Evolutionary conservation across 2,113 vertebrate species (phyloP).

Genomic region (Promerops cafer): DNA sequence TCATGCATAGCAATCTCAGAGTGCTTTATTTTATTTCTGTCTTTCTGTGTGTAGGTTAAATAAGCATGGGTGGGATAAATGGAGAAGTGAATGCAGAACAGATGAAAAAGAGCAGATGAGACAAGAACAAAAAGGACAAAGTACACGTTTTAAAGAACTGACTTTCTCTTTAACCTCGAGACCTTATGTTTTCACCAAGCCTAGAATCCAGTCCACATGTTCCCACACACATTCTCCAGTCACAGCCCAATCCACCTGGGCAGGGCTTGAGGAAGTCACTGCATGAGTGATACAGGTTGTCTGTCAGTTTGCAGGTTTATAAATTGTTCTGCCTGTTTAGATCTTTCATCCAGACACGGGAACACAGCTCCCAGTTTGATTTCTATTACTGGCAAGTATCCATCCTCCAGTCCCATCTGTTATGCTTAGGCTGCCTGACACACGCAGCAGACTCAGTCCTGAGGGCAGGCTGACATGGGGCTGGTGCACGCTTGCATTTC

Average conservation of each 20-base stretch:
- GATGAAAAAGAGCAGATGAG: not conserved
- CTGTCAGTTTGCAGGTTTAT: not conserved
- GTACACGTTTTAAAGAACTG: not conserved
- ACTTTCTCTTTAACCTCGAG: not conserved
- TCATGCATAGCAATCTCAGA: not conserved
- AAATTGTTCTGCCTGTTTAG: not conserved
- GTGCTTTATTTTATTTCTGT: not conserved
- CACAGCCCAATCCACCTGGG: not conserved
- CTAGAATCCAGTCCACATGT: not conserved
- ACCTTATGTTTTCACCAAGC: not conserved
- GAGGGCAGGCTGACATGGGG: not conserved
- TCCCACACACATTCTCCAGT: not conserved
- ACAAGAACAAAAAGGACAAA: not conserved
- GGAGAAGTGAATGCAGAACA: not conserved
- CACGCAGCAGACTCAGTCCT: not conserved
- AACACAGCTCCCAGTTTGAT: not conserved
- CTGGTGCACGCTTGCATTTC: not conserved
- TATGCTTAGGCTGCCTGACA: not conserved
- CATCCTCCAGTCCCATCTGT: not conserved
- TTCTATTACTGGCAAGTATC: constrained; percentile 26
- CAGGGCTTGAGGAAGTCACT: not conserved
- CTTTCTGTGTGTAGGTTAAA: not conserved
- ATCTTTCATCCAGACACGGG: not conserved
- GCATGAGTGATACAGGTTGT: not conserved
- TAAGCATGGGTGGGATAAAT: not conserved